Conservation (phyloP, 2,113 vertebrate species). For the Solenodon paradoxus region DNA sequence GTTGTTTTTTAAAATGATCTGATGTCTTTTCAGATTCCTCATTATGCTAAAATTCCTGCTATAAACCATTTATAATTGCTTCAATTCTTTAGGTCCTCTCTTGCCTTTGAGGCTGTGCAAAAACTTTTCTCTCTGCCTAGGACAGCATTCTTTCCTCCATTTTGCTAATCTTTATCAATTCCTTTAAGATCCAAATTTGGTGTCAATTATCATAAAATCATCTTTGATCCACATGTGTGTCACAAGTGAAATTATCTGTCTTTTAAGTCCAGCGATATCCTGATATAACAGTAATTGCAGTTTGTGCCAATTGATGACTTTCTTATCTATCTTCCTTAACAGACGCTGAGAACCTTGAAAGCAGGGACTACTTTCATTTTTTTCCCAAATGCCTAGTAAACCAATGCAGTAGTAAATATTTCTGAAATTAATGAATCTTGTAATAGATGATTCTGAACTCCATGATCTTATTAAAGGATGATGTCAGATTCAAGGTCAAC, state of each 20-base stretch:
- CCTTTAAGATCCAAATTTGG: not conserved
- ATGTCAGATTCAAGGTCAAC: not conserved
- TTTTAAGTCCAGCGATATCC: not conserved
- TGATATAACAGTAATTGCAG: not conserved
- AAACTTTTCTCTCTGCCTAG: not conserved
- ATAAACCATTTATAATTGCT: constrained; percentile 2
- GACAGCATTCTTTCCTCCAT: not conserved
- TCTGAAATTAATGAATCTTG: constrained; percentile 10
- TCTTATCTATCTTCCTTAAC: not conserved
- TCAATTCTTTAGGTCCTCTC: not conserved
- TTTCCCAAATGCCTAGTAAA: not conserved
- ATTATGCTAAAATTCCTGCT: not conserved
- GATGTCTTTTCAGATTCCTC: too few relatives aligned
- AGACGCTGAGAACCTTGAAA: not conserved
- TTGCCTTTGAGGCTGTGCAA: not conserved
- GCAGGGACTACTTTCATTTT: not conserved
- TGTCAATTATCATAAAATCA: not conserved
- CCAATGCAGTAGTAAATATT: not conserved
- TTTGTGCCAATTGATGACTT: not conserved
- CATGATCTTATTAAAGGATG: not conserved
- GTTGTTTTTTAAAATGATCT: too few relatives aligned
- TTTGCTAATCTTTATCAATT: constrained; percentile 36
- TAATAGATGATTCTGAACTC: not conserved
- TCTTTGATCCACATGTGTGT: not conserved
- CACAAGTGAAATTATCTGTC: not conserved